These are phyloP conservation scores for Atethmia centrago DNA, from an alignment of 2,888 invertebrate genomes.

Conservation along the genomic window DNA sequence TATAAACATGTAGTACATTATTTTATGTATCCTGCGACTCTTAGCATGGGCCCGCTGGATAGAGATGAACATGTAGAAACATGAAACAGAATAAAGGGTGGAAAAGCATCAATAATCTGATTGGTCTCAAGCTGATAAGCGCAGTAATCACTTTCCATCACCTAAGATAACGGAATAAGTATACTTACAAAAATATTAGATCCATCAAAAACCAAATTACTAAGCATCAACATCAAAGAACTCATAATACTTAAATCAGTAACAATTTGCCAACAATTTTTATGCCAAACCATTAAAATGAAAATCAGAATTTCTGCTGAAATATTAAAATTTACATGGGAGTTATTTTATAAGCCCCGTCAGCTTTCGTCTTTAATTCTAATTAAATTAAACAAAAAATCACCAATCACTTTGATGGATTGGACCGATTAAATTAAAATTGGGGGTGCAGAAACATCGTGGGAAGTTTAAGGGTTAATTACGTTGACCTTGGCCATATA, in stretches of 20 bases:
- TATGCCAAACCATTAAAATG: conserved; percentile 6
- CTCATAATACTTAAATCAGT: conserved; percentile 7
- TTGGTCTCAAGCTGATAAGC: no score
- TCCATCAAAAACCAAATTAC: neutral
- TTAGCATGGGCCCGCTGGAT: no score
- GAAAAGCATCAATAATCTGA: no score
- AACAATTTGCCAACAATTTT: conserved; percentile 19
- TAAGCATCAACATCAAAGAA: conserved; percentile 1
- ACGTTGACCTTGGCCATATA: no score
- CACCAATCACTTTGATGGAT: conserved; percentile 16
- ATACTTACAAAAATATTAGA: neutral
- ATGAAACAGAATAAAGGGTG: no score
- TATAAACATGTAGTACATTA: no score
- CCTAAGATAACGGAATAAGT: no score
- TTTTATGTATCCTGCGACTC: no score
- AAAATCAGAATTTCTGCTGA: conserved; percentile 27
- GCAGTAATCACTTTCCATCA: no score
- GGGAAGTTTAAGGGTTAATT: no score
- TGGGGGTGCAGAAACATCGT: neutral
- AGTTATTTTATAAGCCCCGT: conserved; percentile 26
- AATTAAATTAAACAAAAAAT: conserved; percentile 35
- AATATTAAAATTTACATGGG: conserved; percentile 16
- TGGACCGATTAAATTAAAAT: conserved; percentile 15
- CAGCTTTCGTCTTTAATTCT: conserved; percentile 39
- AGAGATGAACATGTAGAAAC: no score